These are phyloP conservation scores for Dromius quadrimaculatus DNA, from an alignment of 2,888 invertebrate genomes.

Conservation along the genomic window DNA sequence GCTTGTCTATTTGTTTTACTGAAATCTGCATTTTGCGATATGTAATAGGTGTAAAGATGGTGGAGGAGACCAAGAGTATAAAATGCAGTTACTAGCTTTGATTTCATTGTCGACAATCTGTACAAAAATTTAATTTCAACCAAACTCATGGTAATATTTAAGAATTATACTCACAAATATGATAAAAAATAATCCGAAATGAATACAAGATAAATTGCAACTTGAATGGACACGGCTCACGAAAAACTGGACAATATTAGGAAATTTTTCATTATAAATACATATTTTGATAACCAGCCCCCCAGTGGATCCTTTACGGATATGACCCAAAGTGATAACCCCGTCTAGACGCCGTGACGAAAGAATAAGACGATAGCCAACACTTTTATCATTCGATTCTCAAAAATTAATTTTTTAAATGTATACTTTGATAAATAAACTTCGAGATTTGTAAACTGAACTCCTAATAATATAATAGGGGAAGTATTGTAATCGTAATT, in stretches of 20 bases:
- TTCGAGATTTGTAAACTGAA: not conserved
- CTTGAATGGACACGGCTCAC: no score
- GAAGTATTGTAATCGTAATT: no score
- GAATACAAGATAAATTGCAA: no score
- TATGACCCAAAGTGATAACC: slow-evolving; percentile 15
- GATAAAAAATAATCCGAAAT: no score
- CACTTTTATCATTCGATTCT: not conserved
- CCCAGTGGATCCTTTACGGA: slow-evolving; percentile 14
- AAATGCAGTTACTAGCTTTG: slow-evolving; percentile 27
- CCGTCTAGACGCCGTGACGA: slow-evolving; percentile 7
- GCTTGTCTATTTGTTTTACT: slow-evolving; percentile 42
- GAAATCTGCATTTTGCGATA: slow-evolving; percentile 10
- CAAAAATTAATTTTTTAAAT: slow-evolving; percentile 2
- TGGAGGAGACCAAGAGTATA: slow-evolving; percentile 32
- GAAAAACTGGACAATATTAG: no score
- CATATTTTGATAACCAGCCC: not conserved
- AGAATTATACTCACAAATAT: no score
- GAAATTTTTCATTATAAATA: not conserved
- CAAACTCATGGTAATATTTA: no score
- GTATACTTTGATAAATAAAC: not conserved
- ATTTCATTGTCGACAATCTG: slow-evolving; percentile 24
- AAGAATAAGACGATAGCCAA: slow-evolving; percentile 10
- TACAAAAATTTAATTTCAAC: not conserved
- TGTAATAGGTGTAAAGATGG: slow-evolving; percentile 36
- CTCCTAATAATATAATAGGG: no score